A percentile compares a stretch with the other conserved stretches of the same genome.
phyloP scores from a whole-genome alignment of 1,140 invertebrate genomes.

The Cotesia chilonis region DNA sequence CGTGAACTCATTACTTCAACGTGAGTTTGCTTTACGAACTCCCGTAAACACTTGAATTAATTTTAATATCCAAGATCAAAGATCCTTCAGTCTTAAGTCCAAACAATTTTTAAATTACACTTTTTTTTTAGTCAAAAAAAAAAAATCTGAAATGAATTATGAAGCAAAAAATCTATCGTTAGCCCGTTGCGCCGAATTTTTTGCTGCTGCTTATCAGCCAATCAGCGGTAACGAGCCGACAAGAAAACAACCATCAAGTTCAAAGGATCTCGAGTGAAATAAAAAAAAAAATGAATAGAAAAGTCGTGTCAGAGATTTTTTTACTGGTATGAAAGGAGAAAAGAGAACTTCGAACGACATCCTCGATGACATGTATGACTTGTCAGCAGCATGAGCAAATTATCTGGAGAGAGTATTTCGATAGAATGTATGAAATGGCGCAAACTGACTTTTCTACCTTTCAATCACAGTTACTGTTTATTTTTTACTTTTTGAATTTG shows the following conservation, averaged over 20 bases:
- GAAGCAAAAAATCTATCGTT: neutral
- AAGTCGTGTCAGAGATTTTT: conserved; percentile 15
- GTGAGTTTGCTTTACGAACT: too few species aligned
- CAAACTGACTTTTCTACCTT: neutral
- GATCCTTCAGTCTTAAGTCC: too few species aligned
- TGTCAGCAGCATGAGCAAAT: conserved; percentile 17
- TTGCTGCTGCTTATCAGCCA: neutral
- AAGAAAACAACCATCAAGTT: neutral
- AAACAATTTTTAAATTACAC: too few species aligned
- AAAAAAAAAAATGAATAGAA: neutral
- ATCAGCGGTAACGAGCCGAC: neutral
- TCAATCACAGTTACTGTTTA: conserved; percentile 2
- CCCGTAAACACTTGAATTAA: too few species aligned
- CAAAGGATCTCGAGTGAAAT: neutral
- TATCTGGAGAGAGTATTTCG: conserved; percentile 19
- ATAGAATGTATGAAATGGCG: conserved; percentile 3
- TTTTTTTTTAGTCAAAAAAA: too few species aligned
- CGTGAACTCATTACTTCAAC: too few species aligned
- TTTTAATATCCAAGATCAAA: too few species aligned
- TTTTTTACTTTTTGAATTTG: neutral
- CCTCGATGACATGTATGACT: conserved; percentile 2
- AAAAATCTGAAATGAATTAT: neutral
- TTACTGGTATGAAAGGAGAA: neutral
- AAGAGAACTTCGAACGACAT: neutral
- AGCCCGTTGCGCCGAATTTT: neutral